Base-by-base conservation (phyloP, 30 jellyfish, hydroid and myxozoan species). In the Morbakka virulenta region DNA sequence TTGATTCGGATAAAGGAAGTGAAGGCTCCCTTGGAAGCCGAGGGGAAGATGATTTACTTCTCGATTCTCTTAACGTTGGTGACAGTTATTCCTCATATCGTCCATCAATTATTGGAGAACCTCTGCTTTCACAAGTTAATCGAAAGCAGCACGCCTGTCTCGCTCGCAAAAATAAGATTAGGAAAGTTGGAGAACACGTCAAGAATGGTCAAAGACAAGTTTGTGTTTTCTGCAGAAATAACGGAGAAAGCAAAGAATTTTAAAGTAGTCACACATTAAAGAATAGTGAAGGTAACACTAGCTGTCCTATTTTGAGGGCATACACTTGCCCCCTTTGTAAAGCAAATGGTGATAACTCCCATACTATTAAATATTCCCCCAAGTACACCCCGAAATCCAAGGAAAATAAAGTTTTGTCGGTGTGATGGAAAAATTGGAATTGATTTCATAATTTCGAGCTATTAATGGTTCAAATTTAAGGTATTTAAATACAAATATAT, bases 271-370 rank as follows among this genome's bases (percentile, higher is more conserved):
- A 93, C 62, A 93, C 96, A 2, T 61, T 93, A 73, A 93, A 93
- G 64, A 95, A 93, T 62, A 81, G 88, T 28, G 99, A 93, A 27
- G 99, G 99, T 20, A 93, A 93, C 49, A 93, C 99, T 0, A 72
- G 95, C 24, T 93, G 99, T 63, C 99, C 99, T 20, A 93, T 93
- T 67, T 63, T 93, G 52, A 51, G 99, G 36, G 99, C 99, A 2
- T 93, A 93, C 88, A 93, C 99, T 0, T 93, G 99, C 74, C 99
- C 99, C 75, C 85, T 93, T 4, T 93, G 99, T 85, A 93, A 93
- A 53, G 96, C 99, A 9, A 82, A 85, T 48, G 99, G 99, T 9
- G 96, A 93, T 79, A 77, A 87, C 26, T 77, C 95, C 1, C 99
- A 93, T 64, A 93, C 99, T 23, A 87, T 93, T 4, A 93, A 93